Conservation (phyloP, 2,797 vertebrate genomes). For the Allochrocebus solatus region DNA sequence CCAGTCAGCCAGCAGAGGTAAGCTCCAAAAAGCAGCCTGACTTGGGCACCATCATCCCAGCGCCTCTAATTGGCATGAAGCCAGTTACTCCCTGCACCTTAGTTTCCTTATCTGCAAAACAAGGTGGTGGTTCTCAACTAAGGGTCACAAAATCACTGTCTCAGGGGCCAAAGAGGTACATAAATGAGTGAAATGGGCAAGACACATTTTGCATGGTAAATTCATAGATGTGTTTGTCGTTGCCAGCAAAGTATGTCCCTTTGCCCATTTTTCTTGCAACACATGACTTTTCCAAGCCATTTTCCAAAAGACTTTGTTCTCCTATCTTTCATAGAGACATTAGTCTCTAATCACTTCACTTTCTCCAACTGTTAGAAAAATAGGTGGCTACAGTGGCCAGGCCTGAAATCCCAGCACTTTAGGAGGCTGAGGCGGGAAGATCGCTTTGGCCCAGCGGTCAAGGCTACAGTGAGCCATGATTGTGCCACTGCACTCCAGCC, state of each 20-base stretch:
- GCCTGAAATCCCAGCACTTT: neutral
- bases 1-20: conserved; percentile 81
- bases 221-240: neutral
- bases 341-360: neutral
- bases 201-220: neutral
- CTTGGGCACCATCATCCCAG: neutral
- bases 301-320: neutral
- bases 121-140: neutral
- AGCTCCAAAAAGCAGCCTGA: neutral
- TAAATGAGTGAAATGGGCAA: neutral
- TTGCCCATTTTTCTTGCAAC: neutral
- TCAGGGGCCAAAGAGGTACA: neutral
- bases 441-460: neutral
- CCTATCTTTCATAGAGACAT: neutral
- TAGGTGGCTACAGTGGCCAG: neutral
- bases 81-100: neutral
- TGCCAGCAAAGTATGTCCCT: neutral
- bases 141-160: neutral
- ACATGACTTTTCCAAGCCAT: neutral
- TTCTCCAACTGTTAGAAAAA: neutral
- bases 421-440: neutral
- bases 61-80: neutral
- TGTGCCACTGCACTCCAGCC: neutral
- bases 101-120: neutral
- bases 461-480: neutral